Evolutionary conservation across 2,113 vertebrate genomes (phyloP), one percentile per base, ranked within the genome.

Genomic region (Aix galericulata): DNA sequence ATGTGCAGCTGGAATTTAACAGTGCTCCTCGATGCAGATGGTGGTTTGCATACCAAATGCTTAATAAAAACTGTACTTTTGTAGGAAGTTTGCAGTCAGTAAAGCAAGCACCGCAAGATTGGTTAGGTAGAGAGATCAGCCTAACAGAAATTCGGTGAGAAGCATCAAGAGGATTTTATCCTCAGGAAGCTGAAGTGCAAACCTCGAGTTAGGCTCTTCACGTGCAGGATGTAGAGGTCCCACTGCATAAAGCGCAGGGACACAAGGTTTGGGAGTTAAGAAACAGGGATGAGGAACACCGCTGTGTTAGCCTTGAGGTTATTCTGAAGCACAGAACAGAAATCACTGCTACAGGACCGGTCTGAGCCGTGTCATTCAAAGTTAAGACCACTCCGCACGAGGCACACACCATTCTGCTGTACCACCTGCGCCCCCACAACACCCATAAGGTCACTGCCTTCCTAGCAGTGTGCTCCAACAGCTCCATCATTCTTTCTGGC

Each of bases 341-440:
- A 89, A 93, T 86, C 83, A 82, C 38, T 66, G 81, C 63, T 87
- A 75, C 62, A 89, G 73, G 81, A 85, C 60, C 55, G 71, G 88
- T 48, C 86, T 76, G 74, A 72, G 66, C 64, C 77, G 69, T 81
- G 56, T 91, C 86, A 75, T 84, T 92, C 84, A 89, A 89, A 48
- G 81, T 53, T 58, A 52, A 56, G 52, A 29, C 48, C 9, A 4
- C 77, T 86, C 60, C 13, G 11, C 83, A 84, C 48, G 82, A 73
- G 53, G 62, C 85, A 74, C 46, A 72, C 53, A 50, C 89, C 10
- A 16, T 64, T 89, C 81, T 66, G 58, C 71, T 74, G 78, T 38
- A 79, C 91, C 89, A 38, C 92, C 93, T 88, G 52, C 92, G 74
- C 88, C 88, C 91, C 94, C 84, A 48, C 60, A 87, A 78, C 86